Evolutionary conservation across 2,888 invertebrate species (phyloP), one percentile per base, ranked within the genome.

Genomic region (Dorcus parallelipipedus): DNA sequence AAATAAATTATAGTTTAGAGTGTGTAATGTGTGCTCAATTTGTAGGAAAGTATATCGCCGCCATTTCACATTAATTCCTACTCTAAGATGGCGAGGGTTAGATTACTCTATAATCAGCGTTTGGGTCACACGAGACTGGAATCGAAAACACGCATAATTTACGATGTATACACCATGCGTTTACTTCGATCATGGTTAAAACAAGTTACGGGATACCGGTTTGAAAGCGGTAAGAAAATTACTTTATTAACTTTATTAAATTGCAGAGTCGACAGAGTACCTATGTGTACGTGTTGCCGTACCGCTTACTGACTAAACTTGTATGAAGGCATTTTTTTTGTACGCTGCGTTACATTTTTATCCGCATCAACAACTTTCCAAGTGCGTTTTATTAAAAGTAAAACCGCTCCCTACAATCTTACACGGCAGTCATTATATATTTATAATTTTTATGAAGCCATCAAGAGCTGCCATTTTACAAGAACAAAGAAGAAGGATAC

Each of bases 181-280:
- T 56, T 56, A 56, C 56, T 52, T 56, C 56, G 56, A 56, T 56
- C 56, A 41, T 42, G 47, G 52, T 20, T 52, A 56, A 56, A 56
- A 52, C 56, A 39, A 52, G 56, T 56, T 56, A 42, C 52, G 47
- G 26, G 55, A 56, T 56, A 59, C 59, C 59, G 59, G 59, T 59
- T 59, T 54, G 49, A 52, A 23, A 26, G 39, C 56, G 51, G 47
- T 49, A 60, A 54, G 60, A 60, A 65, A 63, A 65, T 65, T 64
- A 56, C 65, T 65, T 65, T 65, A 65, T 65, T 65, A 65, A 64
- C 61, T 61, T 62, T 58, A 65, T 65, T 65, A 64, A 64, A 64
- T 63, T 55, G 61, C 60, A 52, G 50, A 56, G 59, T 45, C 23
- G 45, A 45, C 20, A 4, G 45, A 45, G 14, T 6, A 33, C 26